phyloP scores from a whole-genome alignment of 2,113 vertebrate genomes.

The Trematomus loennbergii region DNA sequence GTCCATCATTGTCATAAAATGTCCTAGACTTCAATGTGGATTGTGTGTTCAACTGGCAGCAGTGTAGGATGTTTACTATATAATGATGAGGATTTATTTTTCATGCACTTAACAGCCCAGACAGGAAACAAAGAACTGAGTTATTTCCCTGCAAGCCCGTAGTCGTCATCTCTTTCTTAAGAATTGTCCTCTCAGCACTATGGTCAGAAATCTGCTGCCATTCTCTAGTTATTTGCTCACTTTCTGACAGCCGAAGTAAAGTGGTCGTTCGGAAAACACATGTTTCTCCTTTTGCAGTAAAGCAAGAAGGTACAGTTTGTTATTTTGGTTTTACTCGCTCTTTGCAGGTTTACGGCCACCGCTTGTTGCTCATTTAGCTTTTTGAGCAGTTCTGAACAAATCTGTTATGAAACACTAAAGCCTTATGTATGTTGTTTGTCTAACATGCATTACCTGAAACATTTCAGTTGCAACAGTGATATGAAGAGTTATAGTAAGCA shows the following conservation, averaged over 20 bases:
- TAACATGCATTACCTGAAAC: neutral
- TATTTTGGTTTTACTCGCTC: neutral
- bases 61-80: neutral
- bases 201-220: conserved; percentile 8
- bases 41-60: conserved; percentile 1
- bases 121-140: conserved; percentile 19
- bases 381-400: neutral
- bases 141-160: neutral
- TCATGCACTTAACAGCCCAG: conserved; percentile 9
- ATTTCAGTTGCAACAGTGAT: neutral
- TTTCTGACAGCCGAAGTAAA: neutral
- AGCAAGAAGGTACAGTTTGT: neutral
- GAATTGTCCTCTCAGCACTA: conserved; percentile 11
- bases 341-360: neutral
- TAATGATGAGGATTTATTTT: conserved; percentile 25
- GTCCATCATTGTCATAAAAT: no score
- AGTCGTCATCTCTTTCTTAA: conserved; percentile 10
- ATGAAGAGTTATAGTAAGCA: neutral
- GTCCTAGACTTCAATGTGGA: neutral
- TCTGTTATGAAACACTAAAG: neutral
- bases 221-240: conserved; percentile 18
- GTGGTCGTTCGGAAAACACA: neutral
- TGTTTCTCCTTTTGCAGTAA: neutral
- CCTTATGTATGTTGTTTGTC: neutral
- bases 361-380: neutral